phyloP scores from a whole-genome alignment of 35 echinoderm and acorn worm genomes.

The Diadema setosum region DNA sequence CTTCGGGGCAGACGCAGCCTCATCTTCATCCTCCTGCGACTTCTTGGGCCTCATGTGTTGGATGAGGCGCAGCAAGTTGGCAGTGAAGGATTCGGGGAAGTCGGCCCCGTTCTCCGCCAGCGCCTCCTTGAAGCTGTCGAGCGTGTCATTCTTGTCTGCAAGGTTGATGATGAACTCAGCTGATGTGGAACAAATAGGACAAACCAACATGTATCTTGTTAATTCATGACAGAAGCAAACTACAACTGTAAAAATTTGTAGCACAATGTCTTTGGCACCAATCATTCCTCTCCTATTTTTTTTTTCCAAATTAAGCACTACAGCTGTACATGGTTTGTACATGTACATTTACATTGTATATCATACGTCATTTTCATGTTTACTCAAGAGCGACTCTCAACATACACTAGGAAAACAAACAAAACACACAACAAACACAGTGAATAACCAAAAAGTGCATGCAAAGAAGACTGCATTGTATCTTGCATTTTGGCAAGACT shows the following conservation, averaged over 20 bases:
- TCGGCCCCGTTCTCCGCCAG: conserved; percentile 86
- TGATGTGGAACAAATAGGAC: background rate
- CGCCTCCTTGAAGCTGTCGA: conserved; percentile 64
- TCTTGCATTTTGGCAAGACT: too few relatives aligned
- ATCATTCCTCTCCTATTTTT: background rate
- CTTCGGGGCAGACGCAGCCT: background rate
- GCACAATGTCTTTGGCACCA: background rate
- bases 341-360: background rate
- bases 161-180: conserved; percentile 95
- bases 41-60: conserved; percentile 89
- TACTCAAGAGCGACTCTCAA: too few relatives aligned
- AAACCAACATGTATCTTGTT: background rate
- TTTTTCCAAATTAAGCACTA: background rate
- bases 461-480: too few relatives aligned
- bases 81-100: conserved; percentile 81
- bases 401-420: too few relatives aligned
- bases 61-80: conserved; percentile 82
- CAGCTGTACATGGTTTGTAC: background rate
- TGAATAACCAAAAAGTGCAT: too few relatives aligned
- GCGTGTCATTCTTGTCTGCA: conserved; percentile 74
- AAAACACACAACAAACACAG: too few relatives aligned
- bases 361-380: background rate
- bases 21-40: background rate
- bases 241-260: background rate
- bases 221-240: background rate